Conservation (phyloP, 2,797 vertebrate genomes). For the Notamacropus eugenii region DNA sequence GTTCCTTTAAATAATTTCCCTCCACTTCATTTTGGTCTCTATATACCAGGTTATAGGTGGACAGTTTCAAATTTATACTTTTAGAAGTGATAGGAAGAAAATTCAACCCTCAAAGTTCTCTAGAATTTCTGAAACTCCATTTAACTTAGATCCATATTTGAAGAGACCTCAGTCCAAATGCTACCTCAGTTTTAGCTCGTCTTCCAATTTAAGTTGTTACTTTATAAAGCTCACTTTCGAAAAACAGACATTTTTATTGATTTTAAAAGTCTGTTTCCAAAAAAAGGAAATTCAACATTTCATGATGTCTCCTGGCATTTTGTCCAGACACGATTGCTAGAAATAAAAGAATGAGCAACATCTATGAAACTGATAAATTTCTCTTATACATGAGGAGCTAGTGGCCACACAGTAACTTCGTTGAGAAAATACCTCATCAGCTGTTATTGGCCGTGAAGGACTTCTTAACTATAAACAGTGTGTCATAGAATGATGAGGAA, state of each 20-base stretch:
- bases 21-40: neutral
- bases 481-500: neutral
- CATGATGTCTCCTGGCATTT: neutral
- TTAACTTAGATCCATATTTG: slow-evolving; percentile 9
- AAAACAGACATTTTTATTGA: slow-evolving; percentile 20
- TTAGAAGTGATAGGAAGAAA: neutral
- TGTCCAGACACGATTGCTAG: neutral
- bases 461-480: slow-evolving; percentile 9
- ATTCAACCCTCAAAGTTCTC: slow-evolving; percentile 15
- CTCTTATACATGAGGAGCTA: neutral
- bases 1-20: neutral
- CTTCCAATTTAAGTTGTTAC: slow-evolving; percentile 49
- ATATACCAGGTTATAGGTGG: neutral
- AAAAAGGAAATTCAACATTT: neutral
- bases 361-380: accelerated
- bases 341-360: neutral
- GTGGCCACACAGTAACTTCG: neutral
- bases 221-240: slow-evolving; percentile 39
- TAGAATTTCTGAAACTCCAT: slow-evolving; percentile 27
- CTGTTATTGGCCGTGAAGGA: neutral
- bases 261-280: slow-evolving; percentile 41
- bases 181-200: slow-evolving; percentile 8
- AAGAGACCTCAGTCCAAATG: neutral
- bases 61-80: neutral
- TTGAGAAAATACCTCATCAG: neutral